Evolutionary conservation across 2,888 invertebrate species (phyloP).

Genomic region (Pristionchus exspectatus): DNA sequence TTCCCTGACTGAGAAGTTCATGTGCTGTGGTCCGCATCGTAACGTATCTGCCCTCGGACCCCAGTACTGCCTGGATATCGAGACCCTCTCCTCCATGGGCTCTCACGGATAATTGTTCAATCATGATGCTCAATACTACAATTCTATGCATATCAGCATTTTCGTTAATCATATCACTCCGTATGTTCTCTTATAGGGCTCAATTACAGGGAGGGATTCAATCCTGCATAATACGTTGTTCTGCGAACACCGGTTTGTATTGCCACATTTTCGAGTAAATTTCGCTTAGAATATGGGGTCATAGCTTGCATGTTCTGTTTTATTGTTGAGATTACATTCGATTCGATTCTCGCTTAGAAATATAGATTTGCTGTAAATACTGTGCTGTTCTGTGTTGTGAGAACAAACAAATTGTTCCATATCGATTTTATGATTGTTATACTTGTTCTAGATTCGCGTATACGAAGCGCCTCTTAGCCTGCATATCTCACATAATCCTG

Average conservation of each 20-base stretch:
- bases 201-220: neutral
- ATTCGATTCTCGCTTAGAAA: too few relatives aligned
- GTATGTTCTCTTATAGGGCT: too few relatives aligned
- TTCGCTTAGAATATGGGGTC: too few relatives aligned
- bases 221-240: slow-evolving; percentile 22
- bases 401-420: too few relatives aligned
- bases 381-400: too few relatives aligned
- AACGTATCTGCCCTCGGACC: slow-evolving; percentile 67
- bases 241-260: neutral
- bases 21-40: slow-evolving; percentile 71
- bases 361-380: too few relatives aligned
- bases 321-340: too few relatives aligned
- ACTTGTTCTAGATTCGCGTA: neutral
- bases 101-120: slow-evolving; percentile 22
- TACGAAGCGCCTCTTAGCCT: neutral
- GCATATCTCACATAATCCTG: neutral
- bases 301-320: too few relatives aligned
- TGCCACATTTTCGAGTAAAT: neutral
- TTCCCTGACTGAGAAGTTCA: slow-evolving; percentile 62
- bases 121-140: neutral
- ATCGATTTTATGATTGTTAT: too few relatives aligned
- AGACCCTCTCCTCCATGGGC: slow-evolving; percentile 6
- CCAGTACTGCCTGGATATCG: slow-evolving; percentile 62
- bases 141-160: neutral
- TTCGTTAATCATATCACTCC: too few relatives aligned